phyloP scores from a whole-genome alignment of 2,888 invertebrate genomes.

The Pollenia angustigena region DNA sequence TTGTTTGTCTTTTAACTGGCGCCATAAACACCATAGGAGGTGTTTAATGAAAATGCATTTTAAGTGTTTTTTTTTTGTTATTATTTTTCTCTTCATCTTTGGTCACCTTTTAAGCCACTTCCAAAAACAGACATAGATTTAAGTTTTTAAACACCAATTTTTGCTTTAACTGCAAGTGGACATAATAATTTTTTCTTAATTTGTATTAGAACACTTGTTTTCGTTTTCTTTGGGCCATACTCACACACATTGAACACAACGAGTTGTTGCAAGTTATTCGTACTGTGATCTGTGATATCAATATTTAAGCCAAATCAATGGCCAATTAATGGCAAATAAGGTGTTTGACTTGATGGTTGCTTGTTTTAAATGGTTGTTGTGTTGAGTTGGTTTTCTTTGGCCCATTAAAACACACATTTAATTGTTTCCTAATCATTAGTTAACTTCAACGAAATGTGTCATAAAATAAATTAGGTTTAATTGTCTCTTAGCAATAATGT shows the following conservation, averaged over 20 bases:
- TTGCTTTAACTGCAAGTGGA: constrained; percentile 30
- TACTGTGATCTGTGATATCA: constrained; percentile 24
- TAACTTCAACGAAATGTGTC: constrained; percentile 43
- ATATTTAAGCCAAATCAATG: constrained; percentile 52
- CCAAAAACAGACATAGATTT: constrained; percentile 57
- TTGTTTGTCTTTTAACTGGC: constrained; percentile 71
- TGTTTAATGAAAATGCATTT: constrained; percentile 71
- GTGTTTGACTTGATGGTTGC: constrained; percentile 48
- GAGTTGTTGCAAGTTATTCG: neutral
- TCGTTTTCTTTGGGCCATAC: neutral
- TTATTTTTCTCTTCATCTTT: constrained; percentile 2
- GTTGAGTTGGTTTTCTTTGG: neutral
- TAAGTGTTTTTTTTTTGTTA: constrained; percentile 44
- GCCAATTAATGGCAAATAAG: constrained; percentile 71
- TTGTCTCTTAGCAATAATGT: constrained; percentile 28
- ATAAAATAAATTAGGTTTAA: constrained; percentile 54
- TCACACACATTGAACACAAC: too few relatives aligned
- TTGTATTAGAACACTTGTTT: constrained; percentile 48
- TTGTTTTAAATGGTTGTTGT: constrained; percentile 32
- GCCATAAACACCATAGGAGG: constrained; percentile 73
- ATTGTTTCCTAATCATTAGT: constrained; percentile 53
- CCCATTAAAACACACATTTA: constrained; percentile 17
- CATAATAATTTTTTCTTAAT: constrained; percentile 49
- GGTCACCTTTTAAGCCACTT: constrained; percentile 31
- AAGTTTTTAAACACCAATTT: constrained; percentile 39